phyloP scores from a whole-genome alignment of 1,140 invertebrate genomes.

The Pteromalus puparum region DNA sequence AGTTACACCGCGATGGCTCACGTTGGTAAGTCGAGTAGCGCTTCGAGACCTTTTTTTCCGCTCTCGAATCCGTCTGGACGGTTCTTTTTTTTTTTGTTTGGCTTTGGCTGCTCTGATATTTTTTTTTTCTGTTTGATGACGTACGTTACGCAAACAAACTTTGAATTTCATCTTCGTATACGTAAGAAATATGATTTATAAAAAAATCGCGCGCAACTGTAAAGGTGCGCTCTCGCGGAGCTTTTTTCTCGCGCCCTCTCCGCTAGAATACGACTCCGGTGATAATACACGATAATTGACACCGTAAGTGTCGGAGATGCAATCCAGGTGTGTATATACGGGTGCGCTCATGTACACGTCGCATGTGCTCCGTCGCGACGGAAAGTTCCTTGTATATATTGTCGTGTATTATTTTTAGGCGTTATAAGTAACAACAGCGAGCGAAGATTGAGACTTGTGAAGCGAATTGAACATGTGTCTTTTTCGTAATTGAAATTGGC shows the following conservation, averaged over 20 bases:
- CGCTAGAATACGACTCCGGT: conserved; percentile 54
- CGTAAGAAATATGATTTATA: no score
- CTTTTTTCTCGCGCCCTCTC: conserved; percentile 35
- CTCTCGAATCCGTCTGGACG: neutral
- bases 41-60: neutral
- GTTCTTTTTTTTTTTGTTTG: neutral
- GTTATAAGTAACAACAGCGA: no score
- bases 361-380: neutral
- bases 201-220: no score
- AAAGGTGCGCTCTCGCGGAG: neutral
- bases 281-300: conserved; percentile 70
- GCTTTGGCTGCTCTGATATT: no score
- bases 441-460: no score
- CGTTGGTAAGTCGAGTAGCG: conserved; percentile 3
- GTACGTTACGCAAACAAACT: neutral
- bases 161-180: no score
- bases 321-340: neutral
- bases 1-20: conserved; percentile 56
- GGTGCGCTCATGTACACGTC: neutral
- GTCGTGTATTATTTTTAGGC: no score
- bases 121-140: no score
- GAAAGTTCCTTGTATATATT: neutral
- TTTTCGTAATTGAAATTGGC: no score
- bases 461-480: no score
- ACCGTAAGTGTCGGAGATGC: conserved; percentile 61